phyloP scores from a whole-genome alignment of 2,888 invertebrate species.

The Adineta ricciae region DNA sequence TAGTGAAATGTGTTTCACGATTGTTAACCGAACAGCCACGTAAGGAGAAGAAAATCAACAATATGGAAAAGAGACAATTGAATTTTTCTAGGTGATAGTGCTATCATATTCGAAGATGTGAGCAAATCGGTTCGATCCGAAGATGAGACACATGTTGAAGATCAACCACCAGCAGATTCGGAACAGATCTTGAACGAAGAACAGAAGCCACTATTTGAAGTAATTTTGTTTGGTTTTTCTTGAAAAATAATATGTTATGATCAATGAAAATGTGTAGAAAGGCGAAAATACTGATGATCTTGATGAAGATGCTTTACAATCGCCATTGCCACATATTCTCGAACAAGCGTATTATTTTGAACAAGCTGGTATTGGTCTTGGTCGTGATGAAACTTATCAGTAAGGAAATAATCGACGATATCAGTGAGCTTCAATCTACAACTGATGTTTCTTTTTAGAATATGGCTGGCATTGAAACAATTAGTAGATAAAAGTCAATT shows the following conservation, averaged over 20 bases:
- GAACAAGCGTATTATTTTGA: constrained; percentile 55
- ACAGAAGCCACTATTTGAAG: constrained; percentile 48
- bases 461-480: constrained; percentile 66
- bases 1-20: constrained; percentile 66
- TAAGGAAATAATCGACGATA: not conserved
- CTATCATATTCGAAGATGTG: constrained; percentile 74
- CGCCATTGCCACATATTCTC: constrained; percentile 52
- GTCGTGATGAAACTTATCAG: constrained; percentile 27
- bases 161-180: constrained; percentile 35
- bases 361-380: constrained; percentile 62
- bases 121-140: constrained; percentile 56
- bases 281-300: constrained; percentile 48
- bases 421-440: no score
- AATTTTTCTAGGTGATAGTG: constrained; percentile 54
- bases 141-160: constrained; percentile 39
- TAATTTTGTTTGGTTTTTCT: constrained; percentile 35
- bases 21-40: constrained; percentile 67
- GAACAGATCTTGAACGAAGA: constrained; percentile 48
- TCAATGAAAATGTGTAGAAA: constrained; percentile 39
- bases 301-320: constrained; percentile 45
- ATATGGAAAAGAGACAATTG: not conserved
- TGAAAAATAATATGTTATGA: not conserved
- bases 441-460: constrained; percentile 43
- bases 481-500: constrained; percentile 53
- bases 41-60: constrained; percentile 44